Conservation (phyloP, 2,797 vertebrate species). For the Acanthis flammea region DNA sequence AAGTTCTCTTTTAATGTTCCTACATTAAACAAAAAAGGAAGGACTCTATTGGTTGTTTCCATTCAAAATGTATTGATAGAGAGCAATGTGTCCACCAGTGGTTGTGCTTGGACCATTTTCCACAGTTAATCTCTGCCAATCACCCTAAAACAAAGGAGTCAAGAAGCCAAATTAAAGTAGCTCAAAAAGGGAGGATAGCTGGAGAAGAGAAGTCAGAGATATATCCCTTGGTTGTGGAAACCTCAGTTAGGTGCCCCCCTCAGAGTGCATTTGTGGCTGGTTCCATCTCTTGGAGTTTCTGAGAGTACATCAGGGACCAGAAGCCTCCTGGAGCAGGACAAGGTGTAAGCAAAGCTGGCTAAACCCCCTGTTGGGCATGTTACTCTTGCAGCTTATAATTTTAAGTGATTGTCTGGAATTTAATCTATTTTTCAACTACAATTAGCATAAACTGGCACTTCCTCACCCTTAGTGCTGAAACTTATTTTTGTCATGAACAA, state of each 20-base stretch:
- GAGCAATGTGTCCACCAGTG: background rate
- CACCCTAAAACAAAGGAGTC: background rate
- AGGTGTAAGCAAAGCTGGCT: background rate
- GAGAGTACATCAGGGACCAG: background rate
- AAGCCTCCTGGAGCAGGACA: background rate
- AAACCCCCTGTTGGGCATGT: background rate
- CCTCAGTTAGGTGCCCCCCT: background rate
- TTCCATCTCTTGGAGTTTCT: background rate
- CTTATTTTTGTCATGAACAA: background rate
- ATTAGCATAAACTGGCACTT: background rate
- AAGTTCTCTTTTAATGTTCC: background rate
- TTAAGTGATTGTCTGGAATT: background rate
- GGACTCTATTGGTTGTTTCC: background rate
- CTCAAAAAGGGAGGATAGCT: background rate
- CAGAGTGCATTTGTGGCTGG: background rate
- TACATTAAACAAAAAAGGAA: background rate
- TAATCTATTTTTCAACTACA: background rate
- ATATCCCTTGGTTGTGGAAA: background rate
- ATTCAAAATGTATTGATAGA: background rate
- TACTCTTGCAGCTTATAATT: background rate
- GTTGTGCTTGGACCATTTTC: background rate
- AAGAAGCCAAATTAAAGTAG: background rate
- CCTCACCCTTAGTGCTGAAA: background rate
- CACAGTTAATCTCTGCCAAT: rapidly evolving
- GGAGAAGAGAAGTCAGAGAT: background rate